phyloP scores from a whole-genome alignment of 2,797 vertebrate species.

The Salarias fasciatus region DNA sequence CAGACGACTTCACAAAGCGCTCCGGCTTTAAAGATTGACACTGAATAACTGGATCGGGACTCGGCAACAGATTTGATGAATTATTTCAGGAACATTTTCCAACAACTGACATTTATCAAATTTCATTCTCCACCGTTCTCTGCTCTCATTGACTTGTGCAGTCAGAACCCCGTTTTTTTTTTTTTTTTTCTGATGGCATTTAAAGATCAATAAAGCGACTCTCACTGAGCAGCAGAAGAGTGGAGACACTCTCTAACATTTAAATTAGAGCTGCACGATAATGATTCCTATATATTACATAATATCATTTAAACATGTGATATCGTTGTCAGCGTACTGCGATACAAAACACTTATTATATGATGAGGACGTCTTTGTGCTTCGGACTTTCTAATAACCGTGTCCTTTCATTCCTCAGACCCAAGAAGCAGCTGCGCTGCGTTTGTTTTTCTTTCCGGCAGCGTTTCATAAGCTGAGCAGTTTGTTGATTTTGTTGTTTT shows the following conservation, averaged over 20 bases:
- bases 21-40: background rate
- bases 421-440: too few relatives aligned
- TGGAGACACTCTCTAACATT: conserved; percentile 30
- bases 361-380: too few relatives aligned
- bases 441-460: too few relatives aligned
- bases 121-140: conserved; percentile 6
- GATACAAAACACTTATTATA: too few relatives aligned
- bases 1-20: background rate
- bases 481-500: too few relatives aligned
- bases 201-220: conserved; percentile 3
- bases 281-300: too few relatives aligned
- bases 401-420: too few relatives aligned
- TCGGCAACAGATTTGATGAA: background rate
- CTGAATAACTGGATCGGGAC: background rate
- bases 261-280: conserved; percentile 3
- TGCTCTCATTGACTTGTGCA: background rate
- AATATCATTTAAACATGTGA: conserved; percentile 7
- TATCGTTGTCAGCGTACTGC: background rate
- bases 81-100: background rate
- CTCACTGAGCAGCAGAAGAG: too few relatives aligned
- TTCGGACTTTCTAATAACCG: too few relatives aligned
- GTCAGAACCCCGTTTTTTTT: conserved; percentile 9
- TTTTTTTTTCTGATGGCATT: too few relatives aligned
- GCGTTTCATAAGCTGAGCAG: too few relatives aligned
- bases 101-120: conserved; percentile 22